Evolutionary conservation across 2,113 vertebrate genomes (phyloP).

Genomic region (Ibidorhyncha struthersii): DNA sequence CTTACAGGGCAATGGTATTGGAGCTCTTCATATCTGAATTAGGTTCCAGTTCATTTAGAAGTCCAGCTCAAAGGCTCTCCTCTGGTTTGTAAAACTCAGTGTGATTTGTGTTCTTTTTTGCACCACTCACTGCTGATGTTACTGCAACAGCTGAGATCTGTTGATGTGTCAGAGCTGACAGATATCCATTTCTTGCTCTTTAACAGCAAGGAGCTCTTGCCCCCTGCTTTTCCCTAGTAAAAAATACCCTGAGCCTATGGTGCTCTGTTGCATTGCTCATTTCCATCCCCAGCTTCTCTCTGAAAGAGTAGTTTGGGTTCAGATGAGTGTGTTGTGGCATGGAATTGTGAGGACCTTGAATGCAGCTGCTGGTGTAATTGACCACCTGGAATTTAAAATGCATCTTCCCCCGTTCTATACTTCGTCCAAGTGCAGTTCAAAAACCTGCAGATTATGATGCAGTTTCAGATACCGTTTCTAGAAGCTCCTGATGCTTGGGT

Average conservation of each 20-base stretch:
- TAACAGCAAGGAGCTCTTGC: neutral
- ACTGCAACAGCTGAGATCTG: neutral
- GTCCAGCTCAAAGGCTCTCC: neutral
- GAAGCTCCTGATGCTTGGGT: neutral
- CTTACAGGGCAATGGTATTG: neutral
- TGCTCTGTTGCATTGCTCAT: neutral
- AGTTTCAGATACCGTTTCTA: neutral
- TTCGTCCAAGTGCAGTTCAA: neutral
- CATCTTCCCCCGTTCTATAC: neutral
- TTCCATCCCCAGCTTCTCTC: neutral
- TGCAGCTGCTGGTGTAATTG: neutral
- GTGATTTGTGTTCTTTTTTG: neutral
- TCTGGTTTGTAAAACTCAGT: neutral
- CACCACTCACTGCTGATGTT: neutral
- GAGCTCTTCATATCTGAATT: neutral
- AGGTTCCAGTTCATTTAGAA: neutral
- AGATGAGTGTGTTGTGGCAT: accelerated
- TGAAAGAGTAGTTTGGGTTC: neutral
- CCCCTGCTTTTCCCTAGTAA: neutral
- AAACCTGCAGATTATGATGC: neutral
- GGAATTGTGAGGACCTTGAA: neutral
- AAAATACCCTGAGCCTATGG: neutral
- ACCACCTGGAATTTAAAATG: neutral
- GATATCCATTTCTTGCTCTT: neutral
- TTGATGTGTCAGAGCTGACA: neutral